Evolutionary conservation across 1,140 invertebrate genomes (phyloP).

Genomic region (Vanessa tameamea): DNA sequence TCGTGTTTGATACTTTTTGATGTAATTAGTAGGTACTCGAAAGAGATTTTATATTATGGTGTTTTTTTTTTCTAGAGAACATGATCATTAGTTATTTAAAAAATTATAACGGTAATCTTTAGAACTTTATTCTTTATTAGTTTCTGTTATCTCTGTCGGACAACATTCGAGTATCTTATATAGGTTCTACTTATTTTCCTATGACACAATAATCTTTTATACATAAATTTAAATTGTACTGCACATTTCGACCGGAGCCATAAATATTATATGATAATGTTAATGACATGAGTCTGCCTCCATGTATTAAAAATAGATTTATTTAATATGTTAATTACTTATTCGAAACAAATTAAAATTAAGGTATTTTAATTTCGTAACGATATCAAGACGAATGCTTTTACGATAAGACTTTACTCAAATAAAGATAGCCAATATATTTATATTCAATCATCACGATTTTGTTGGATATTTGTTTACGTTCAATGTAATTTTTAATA

Average conservation of each 20-base stretch:
- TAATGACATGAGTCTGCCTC: background rate
- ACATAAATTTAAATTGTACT: background rate
- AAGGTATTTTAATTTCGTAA: slow-evolving; percentile 14
- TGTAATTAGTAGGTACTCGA: no score
- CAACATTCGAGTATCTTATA: no score
- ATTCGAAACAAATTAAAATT: slow-evolving; percentile 26
- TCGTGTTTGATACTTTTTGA: no score
- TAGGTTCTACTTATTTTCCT: background rate
- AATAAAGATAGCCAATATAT: slow-evolving; percentile 23
- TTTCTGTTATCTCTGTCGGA: no score
- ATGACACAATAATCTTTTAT: background rate
- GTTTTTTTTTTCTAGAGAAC: no score
- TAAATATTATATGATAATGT: background rate
- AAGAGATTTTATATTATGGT: no score
- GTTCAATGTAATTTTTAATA: slow-evolving; percentile 14
- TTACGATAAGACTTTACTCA: slow-evolving; percentile 20
- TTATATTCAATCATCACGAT: slow-evolving; percentile 26
- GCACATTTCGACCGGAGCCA: slow-evolving; percentile 6
- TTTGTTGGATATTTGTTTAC: slow-evolving; percentile 9
- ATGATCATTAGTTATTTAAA: no score
- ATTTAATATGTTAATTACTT: slow-evolving; percentile 13
- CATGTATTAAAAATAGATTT: slow-evolving; percentile 10
- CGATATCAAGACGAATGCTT: slow-evolving; percentile 18
- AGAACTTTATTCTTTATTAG: background rate
- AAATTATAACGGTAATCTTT: background rate